These are phyloP conservation scores for Rhodeus uyekii DNA, from an alignment of 2,797 vertebrate genomes.

Conservation along the genomic window DNA sequence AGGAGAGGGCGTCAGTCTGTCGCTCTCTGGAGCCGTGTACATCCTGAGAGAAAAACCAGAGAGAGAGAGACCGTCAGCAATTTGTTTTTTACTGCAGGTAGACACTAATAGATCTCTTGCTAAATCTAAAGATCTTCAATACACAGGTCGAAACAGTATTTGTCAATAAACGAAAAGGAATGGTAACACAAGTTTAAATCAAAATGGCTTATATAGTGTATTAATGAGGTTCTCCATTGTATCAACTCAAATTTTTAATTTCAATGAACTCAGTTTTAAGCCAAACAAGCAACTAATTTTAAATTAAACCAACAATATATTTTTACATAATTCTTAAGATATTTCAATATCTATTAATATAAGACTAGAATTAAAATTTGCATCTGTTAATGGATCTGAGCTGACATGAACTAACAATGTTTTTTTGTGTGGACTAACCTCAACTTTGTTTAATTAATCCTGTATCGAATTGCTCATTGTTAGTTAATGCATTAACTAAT, in stretches of 20 bases:
- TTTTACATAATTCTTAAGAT: too few species aligned
- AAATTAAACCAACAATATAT: too few species aligned
- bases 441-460: too few species aligned
- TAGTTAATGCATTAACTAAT: background rate
- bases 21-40: constrained; percentile 98
- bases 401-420: background rate
- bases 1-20: constrained; percentile 96
- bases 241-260: too few species aligned
- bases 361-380: background rate
- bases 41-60: constrained; percentile 68
- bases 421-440: too few species aligned
- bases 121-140: too few species aligned
- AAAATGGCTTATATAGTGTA: too few species aligned
- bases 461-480: background rate
- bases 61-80: background rate
- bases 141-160: background rate
- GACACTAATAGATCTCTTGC: background rate
- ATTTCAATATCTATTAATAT: background rate
- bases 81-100: too few species aligned
- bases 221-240: too few species aligned
- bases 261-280: too few species aligned
- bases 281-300: too few species aligned
- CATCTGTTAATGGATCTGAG: background rate
- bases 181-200: too few species aligned
- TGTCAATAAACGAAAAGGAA: background rate